Base-by-base conservation (phyloP, 2,797 vertebrate genomes). In the Onychomys torridus region DNA sequence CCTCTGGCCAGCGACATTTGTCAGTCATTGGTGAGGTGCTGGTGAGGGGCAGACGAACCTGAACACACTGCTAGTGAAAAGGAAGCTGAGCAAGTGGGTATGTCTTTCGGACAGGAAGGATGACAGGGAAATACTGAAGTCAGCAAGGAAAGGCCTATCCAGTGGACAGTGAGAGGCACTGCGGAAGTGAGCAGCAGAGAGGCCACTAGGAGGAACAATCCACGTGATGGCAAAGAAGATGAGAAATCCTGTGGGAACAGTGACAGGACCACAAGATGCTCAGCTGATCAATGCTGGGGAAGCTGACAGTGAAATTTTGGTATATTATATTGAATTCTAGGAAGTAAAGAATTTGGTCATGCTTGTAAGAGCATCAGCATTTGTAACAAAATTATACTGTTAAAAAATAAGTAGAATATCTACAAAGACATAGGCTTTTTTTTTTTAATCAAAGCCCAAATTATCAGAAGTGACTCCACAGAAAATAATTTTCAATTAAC, bases 401-500 rank as follows among this genome's bases (percentile, higher is more conserved):
- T 34, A 27, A 83, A 90, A 92, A 29, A 52, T 92, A 93, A 76
- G 65, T 75, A 89, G 34, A 90, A 16, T 11, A 97, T 59, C 96
- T 19, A 95, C 14, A 96, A 93, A 95, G 29, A 69, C 49, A 96
- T 63, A 93, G 0, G 5, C 75, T 86, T 83, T 61, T 67, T 88
- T 88, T 52, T 52, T 52, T 52, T 13, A 10, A 89, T 32, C 67
- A 55, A 19, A 83, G 91, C 0, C 86, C 77, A 98, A 97, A 25
- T 87, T 2, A 92, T 69, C 89, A 84, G 52, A 96, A 86, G 97
- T 93, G 93, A 96, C 23, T 82, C 34, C 57, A 91, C 6, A 27
- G 25, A 87, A 90, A 95, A 94, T 63, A 79, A 94, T 69, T 96
- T 94, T 95, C 92, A 93, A 97, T 97, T 96, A 97, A 97, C 95